phyloP scores from a whole-genome alignment of 2,888 invertebrate species.

The Eristalis pertinax region DNA sequence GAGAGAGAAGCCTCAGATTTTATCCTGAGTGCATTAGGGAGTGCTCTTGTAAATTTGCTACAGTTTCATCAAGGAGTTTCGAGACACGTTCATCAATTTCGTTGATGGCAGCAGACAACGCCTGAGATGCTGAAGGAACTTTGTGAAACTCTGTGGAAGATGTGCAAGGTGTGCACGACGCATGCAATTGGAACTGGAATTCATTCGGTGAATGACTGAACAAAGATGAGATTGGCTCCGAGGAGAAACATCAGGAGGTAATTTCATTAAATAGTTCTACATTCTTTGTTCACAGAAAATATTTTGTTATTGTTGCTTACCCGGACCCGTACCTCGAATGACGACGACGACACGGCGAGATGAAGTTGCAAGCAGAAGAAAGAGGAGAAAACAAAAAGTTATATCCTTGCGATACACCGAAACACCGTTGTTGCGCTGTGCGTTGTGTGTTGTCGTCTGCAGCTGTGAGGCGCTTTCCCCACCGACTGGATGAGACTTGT shows the following conservation, averaged over 20 bases:
- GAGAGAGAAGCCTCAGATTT: not conserved
- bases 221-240: not conserved
- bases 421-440: not conserved
- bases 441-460: no score
- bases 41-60: not conserved
- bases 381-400: not conserved
- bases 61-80: not conserved
- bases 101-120: not conserved
- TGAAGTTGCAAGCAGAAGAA: not conserved
- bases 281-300: not conserved
- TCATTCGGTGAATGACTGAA: not conserved
- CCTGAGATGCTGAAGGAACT: not conserved
- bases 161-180: not conserved
- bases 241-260: constrained; percentile 6
- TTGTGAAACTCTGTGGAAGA: not conserved
- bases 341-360: not conserved
- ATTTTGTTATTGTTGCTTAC: not conserved
- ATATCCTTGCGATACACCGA: not conserved
- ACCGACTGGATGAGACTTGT: not conserved
- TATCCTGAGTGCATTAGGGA: not conserved
- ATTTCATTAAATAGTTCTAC: constrained; percentile 34
- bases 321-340: not conserved
- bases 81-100: not conserved
- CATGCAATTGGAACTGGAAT: not conserved
- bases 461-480: not conserved